A percentile compares a stretch with the other conserved stretches of the same genome.
Evolutionary conservation across 2,888 invertebrate genomes (phyloP).

Genomic region (Lucinisca nassula): DNA sequence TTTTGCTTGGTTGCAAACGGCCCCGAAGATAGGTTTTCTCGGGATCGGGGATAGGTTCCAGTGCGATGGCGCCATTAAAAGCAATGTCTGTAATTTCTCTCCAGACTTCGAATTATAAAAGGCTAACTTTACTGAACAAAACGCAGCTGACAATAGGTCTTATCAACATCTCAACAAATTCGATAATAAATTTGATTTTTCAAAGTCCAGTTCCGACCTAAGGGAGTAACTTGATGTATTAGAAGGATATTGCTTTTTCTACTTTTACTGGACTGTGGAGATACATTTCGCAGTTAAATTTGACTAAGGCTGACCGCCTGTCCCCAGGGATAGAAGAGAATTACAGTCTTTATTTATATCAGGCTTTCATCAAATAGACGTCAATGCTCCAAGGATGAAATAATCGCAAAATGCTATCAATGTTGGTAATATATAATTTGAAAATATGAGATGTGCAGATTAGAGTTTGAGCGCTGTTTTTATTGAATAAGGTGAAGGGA

Average conservation of each 20-base stretch:
- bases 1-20: no score
- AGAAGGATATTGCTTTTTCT: constrained; percentile 12
- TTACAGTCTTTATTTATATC: constrained; percentile 13
- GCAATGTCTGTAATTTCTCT: not conserved
- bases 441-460: constrained; percentile 13
- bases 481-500: not conserved
- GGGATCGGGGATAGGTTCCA: no score
- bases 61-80: no score
- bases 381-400: constrained; percentile 10
- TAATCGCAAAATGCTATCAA: constrained; percentile 16
- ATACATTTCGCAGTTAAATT: constrained; percentile 8
- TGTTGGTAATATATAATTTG: constrained; percentile 17
- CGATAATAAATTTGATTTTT: constrained; percentile 15
- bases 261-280: constrained; percentile 10
- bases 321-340: not conserved
- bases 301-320: constrained; percentile 14
- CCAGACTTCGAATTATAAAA: not conserved
- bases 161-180: not conserved
- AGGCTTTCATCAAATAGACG: constrained; percentile 17
- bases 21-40: no score
- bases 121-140: not conserved
- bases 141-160: not conserved
- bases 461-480: not conserved
- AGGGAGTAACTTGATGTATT: constrained; percentile 16
- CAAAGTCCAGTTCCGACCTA: constrained; percentile 1